Percentiles rank a stretch among this genome's conserved stretches.
These are phyloP conservation scores for Rhagologus leucostigma DNA, from an alignment of 2,113 vertebrate species.

Conservation along the genomic window DNA sequence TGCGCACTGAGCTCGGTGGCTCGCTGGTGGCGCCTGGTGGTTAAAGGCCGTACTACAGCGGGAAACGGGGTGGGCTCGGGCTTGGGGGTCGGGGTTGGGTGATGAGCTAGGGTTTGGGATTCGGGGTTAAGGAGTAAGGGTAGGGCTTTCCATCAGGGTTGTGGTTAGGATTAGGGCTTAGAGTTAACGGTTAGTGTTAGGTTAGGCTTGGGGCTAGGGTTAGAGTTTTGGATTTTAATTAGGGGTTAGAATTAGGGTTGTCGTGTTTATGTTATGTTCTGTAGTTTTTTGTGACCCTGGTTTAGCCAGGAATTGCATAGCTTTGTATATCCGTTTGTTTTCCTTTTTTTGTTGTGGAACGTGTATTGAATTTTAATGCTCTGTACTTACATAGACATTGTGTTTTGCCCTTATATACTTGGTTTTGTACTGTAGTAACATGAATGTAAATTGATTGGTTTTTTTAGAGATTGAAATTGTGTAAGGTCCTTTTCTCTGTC, in stretches of 20 bases:
- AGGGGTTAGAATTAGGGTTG: not conserved
- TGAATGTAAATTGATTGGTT: not conserved
- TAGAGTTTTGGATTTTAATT: no score
- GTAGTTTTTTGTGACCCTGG: not conserved
- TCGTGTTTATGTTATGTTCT: no score
- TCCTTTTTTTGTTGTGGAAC: no score
- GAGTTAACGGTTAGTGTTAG: not conserved
- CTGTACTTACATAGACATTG: not conserved
- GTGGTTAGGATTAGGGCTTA: not conserved
- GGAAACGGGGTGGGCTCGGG: not conserved
- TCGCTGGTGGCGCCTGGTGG: not conserved
- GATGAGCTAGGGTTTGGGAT: not conserved
- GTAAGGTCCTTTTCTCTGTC: not conserved
- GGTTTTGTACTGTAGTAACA: not conserved
- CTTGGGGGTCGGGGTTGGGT: no score
- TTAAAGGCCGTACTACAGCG: not conserved
- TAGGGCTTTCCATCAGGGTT: not conserved
- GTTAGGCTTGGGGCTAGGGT: not conserved
- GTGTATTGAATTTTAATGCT: not conserved
- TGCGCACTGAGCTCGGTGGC: fast-evolving
- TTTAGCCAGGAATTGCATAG: no score
- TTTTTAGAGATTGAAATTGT: not conserved
- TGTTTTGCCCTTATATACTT: not conserved
- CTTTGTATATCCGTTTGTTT: not conserved
- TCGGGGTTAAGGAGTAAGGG: not conserved